These are phyloP conservation scores for Phylloscopus trochiloides DNA, from an alignment of 2,113 vertebrate genomes.

Conservation along the genomic window DNA sequence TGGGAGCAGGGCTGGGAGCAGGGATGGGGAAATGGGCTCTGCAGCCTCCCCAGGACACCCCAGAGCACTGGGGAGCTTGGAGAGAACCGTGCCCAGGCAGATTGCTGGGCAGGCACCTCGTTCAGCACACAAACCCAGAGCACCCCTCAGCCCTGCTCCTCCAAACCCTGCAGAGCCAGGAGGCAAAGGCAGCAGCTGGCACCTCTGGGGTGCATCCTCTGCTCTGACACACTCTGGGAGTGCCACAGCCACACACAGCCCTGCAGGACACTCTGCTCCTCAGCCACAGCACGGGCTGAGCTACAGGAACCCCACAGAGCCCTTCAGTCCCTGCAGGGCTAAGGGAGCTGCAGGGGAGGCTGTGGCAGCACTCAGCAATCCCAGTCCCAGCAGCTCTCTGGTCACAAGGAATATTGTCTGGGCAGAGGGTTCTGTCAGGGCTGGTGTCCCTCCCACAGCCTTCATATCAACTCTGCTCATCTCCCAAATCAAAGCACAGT, in stretches of 20 bases:
- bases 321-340: background rate
- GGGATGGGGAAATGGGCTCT: slow-evolving; percentile 41
- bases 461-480: background rate
- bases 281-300: too few species aligned
- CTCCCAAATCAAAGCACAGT: background rate
- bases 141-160: background rate
- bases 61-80: background rate
- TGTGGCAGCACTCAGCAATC: background rate
- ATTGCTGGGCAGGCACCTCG: background rate
- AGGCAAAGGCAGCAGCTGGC: background rate
- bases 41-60: slow-evolving; percentile 25
- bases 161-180: background rate
- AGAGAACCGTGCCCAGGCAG: background rate
- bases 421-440: background rate
- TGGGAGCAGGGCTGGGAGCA: slow-evolving; percentile 14
- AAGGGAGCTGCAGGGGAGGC: background rate
- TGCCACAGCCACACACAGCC: background rate
- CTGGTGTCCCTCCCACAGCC: background rate
- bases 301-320: background rate
- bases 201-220: background rate
- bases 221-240: background rate
- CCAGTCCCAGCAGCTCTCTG: background rate
- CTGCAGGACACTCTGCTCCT: too few species aligned
- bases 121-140: background rate
- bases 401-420: background rate